Evolutionary conservation across 2,113 vertebrate genomes (phyloP), one percentile per base, ranked within the genome.

Genomic region (Aegithalos caudatus): DNA sequence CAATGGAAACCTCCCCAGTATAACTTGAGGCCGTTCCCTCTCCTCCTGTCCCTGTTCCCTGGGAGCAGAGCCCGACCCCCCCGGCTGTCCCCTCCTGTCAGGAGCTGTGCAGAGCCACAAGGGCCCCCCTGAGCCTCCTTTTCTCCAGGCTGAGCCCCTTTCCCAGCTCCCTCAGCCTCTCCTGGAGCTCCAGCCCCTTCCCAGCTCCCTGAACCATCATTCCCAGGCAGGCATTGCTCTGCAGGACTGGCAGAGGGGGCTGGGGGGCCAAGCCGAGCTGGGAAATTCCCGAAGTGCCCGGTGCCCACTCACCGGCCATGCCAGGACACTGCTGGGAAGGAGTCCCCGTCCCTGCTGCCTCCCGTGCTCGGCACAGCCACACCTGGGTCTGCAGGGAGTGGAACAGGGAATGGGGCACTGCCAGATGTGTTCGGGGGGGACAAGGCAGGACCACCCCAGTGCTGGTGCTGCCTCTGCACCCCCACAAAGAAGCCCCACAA

Each of bases 281-380:
- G 15, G 51, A 11, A 38, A 27, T 24, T 21, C 35, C 31, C 24
- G 0, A 0, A 9, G 28, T 4, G 25, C 51, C 66, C 67, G 0
- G 1, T 40, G 11, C 57, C 9, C 70, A 69, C 94, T 94, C 88
- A 96, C 95, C 94, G 11, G 72, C 44, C 38, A 5, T 10, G 11
- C 31, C 2, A 11, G 22, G 50, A 33, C 22, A 5, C 33, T 4
- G 31, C 6, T 1, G 1, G 82, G 48, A 33, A 9, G 29, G 70
- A 47, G 40, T 1, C 67, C 13, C 72, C 0, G 7, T 21, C 56
- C 2, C 25, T 3, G 25, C 42, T 4, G 58, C 44, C 11, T 1
- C 33, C 7, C 2, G 47, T 2, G 29, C 40, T 76, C 69, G 3
- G 22, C 9, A 6, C n/a, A 4, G 15, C 31, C 14, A 5, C 3